These are phyloP conservation scores for Colletes collaris DNA, from an alignment of 2,888 invertebrate genomes.

Conservation along the genomic window DNA sequence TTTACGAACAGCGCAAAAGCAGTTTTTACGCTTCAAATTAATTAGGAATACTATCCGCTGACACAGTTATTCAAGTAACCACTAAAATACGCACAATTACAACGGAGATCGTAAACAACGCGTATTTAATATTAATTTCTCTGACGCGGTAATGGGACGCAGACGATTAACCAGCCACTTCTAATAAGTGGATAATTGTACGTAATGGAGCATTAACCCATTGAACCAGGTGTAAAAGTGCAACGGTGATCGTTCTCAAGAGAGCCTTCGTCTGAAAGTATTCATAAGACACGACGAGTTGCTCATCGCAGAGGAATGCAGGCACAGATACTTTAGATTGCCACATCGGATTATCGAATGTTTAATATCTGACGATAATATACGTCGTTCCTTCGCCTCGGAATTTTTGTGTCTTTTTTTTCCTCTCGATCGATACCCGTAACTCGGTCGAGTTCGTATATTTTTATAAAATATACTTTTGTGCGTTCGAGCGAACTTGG, in stretches of 20 bases:
- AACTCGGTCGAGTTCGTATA: neutral
- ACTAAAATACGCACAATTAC: too few species aligned
- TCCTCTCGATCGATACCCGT: neutral
- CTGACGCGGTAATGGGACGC: slow-evolving; percentile 8
- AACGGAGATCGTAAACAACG: too few species aligned
- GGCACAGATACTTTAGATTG: too few species aligned
- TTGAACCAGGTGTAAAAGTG: slow-evolving; percentile 2
- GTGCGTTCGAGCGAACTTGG: neutral
- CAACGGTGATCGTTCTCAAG: neutral
- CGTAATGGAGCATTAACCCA: neutral
- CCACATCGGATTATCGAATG: neutral
- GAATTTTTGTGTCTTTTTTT: too few species aligned
- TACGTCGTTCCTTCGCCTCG: neutral
- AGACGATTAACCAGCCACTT: neutral
- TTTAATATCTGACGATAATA: neutral
- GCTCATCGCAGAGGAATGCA: neutral
- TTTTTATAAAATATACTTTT: slow-evolving; percentile 8
- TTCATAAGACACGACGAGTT: neutral
- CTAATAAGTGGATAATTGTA: slow-evolving; percentile 1
- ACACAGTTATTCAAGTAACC: too few species aligned
- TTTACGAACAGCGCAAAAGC: too few species aligned
- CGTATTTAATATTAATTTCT: neutral
- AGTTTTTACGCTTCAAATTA: too few species aligned
- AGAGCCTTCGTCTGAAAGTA: neutral
- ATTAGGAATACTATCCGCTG: too few species aligned